phyloP scores from a whole-genome alignment of 2,113 vertebrate genomes.

The Pachycephala philippinensis region DNA sequence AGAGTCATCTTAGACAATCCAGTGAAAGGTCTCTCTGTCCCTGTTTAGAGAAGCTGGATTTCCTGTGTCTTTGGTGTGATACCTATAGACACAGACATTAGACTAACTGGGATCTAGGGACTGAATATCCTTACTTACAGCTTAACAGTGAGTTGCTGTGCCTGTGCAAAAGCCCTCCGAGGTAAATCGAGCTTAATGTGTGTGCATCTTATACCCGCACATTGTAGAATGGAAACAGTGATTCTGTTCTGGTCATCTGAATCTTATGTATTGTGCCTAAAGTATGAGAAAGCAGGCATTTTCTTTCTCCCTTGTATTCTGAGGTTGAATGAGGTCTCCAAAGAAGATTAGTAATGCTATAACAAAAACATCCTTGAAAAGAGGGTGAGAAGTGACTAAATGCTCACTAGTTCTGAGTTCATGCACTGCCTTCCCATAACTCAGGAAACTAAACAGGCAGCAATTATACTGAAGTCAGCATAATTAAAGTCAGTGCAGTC shows the following conservation, averaged over 20 bases:
- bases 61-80: background rate
- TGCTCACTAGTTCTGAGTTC: background rate
- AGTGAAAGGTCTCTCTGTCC: background rate
- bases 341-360: background rate
- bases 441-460: background rate
- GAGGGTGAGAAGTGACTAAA: background rate
- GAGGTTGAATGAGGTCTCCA: background rate
- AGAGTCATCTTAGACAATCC: background rate
- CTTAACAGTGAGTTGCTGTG: background rate
- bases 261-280: background rate
- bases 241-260: background rate
- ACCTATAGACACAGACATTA: background rate
- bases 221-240: background rate
- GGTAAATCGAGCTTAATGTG: background rate
- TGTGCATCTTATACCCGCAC: background rate
- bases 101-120: background rate
- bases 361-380: background rate
- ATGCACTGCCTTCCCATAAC: background rate
- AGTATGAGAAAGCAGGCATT: background rate
- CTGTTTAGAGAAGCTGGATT: background rate
- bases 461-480: background rate
- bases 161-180: background rate
- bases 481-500: background rate
- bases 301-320: background rate
- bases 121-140: background rate